Base-by-base conservation (phyloP, 37 sponge, comb jelly and placozoan genomes). In the Eunapius fragilis region DNA sequence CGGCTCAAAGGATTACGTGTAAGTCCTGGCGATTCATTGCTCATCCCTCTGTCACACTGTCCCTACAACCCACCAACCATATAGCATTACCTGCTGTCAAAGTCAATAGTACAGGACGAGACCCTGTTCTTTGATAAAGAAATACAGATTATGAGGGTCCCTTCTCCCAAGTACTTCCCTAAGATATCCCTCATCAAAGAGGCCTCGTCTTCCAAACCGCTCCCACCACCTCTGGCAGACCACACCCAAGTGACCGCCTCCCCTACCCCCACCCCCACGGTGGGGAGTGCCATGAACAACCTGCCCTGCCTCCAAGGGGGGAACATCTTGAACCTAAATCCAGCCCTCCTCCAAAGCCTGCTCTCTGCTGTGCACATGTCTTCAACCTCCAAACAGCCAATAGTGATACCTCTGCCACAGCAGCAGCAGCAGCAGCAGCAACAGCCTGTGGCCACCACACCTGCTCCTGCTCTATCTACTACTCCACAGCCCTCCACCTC, bases 1-100 rank as follows among this genome's bases (percentile, higher is more conserved):
- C 76, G 79, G 35, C n/a, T 89, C 47, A 97, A 88, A 71, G 72
- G 67, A 28, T 72, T 93, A 31, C 94, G 94, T 76, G 96, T 95
- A 67, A 68, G 77, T 26, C 31, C 4, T 74, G 2, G 34, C 17
- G 74, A 74, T 30, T n/a, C n/a, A n/a, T n/a, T n/a, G n/a, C n/a
- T 41, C 41, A 41, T 41, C 3, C 41, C 41, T n/a, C 50, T 25
- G 23, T 27, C 79, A 25, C 50, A 22, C 10, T 78, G 27, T 13
- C 26, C 25, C 27, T 71, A 25, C 9, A 9, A n/a, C 32, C 25
- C 34, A 22, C 48, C n/a, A n/a, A n/a, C n/a, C n/a, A n/a, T n/a
- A n/a, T n/a, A 94, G 92, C 82, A 79, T 28, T 88, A 78, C 67
- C 49, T 41, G 31, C 72, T 84, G 45, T 86, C 87, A 19, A 26